A percentile compares a stretch with the other conserved stretches of the same genome.
Conservation (phyloP, 37 sponge, comb jelly and placozoan genomes). For the Ephydatia muelleri region DNA sequence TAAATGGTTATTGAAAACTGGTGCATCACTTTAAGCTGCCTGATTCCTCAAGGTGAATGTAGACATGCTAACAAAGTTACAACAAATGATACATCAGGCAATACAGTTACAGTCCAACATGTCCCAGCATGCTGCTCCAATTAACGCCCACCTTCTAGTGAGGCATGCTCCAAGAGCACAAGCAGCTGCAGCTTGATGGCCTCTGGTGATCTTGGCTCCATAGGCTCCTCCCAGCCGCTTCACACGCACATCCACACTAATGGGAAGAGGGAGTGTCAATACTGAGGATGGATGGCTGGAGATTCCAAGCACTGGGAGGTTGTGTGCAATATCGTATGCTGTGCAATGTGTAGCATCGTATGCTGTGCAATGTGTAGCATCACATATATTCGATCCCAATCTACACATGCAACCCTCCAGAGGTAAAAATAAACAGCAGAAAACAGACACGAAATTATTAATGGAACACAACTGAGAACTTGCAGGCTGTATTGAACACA, state of each 20-base stretch:
- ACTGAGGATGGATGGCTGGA: neutral
- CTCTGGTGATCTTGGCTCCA: constrained; percentile 59
- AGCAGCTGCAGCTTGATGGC: constrained; percentile 55
- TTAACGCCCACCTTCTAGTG: constrained; percentile 40
- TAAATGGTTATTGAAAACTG: too few species aligned
- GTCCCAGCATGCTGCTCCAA: neutral
- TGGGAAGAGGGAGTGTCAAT: neutral
- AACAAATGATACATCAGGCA: too few species aligned
- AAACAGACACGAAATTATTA: neutral
- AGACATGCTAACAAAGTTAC: too few species aligned
- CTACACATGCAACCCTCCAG: neutral
- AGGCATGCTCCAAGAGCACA: constrained; percentile 57
- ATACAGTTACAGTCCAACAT: too few species aligned
- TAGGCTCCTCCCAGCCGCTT: constrained; percentile 80
- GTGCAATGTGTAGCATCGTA: too few species aligned
- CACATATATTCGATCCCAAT: neutral
- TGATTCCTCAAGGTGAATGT: too few species aligned
- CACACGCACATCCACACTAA: constrained; percentile 71
- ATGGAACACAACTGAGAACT: neutral
- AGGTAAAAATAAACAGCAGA: neutral
- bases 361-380: neutral
- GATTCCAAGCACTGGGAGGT: too few species aligned
- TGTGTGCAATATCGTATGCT: too few species aligned
- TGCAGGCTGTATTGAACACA: neutral
- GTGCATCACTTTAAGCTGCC: too few species aligned